Evolutionary conservation across 2,888 invertebrate species (phyloP).

Genomic region (Drosophila emarginata): DNA sequence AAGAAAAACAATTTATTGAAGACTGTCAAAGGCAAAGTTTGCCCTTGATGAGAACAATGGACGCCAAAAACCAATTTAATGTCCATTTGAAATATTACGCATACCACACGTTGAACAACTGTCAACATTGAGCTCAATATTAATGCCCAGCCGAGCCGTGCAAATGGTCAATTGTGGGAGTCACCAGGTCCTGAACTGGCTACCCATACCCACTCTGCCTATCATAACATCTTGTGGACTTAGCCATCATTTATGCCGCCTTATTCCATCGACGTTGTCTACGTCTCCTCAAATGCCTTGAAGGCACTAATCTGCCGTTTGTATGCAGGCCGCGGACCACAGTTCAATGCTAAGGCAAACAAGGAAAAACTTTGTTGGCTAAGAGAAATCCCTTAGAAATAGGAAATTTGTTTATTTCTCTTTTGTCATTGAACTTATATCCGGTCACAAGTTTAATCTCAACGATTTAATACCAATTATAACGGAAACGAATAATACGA

Average conservation of each 20-base stretch:
- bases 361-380: neutral
- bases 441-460: neutral
- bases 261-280: conserved; percentile 37
- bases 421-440: conserved; percentile 5
- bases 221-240: conserved; percentile 32
- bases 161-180: conserved; percentile 32
- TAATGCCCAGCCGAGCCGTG: conserved; percentile 24
- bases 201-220: neutral
- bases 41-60: neutral
- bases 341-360: conserved; percentile 1
- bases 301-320: conserved; percentile 63
- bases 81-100: conserved; percentile 54
- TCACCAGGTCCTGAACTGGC: conserved; percentile 15
- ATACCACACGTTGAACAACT: conserved; percentile 59
- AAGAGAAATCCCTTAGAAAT: neutral
- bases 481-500: neutral
- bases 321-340: conserved; percentile 58
- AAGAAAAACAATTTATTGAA: neutral
- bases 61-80: conserved; percentile 44
- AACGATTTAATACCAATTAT: neutral
- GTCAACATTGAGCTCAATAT: conserved; percentile 28
- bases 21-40: neutral
- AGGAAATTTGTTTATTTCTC: conserved; percentile 8
- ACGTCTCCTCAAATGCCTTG: conserved; percentile 39
- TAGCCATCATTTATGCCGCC: conserved; percentile 39